Evolutionary conservation across 2,888 invertebrate genomes (phyloP).

Genomic region (Hirudinaria manillensis): DNA sequence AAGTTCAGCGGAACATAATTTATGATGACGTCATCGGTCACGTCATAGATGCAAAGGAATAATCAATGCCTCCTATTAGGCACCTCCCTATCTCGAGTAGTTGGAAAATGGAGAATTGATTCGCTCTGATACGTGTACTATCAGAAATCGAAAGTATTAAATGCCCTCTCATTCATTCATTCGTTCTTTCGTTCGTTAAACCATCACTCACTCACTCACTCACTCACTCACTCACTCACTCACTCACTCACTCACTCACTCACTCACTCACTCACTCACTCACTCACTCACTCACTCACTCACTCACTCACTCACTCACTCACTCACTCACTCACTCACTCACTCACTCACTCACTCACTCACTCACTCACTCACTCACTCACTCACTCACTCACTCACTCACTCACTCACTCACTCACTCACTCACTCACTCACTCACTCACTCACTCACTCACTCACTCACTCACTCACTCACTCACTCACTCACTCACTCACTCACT

Average conservation of each 20-base stretch:
- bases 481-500: background rate
- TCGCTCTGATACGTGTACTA: too few relatives aligned
- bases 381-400: background rate
- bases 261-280: background rate
- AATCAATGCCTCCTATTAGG: slow-evolving; percentile 5
- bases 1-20: background rate
- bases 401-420: background rate
- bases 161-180: background rate
- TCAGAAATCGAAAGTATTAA: background rate
- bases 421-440: background rate
- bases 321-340: background rate
- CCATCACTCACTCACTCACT: background rate
- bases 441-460: background rate
- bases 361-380: background rate
- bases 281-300: background rate
- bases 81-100: too few relatives aligned
- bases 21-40: background rate
- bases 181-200: background rate
- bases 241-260: background rate
- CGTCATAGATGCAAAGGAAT: background rate
- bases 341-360: background rate
- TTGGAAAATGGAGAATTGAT: too few relatives aligned
- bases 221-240: background rate
- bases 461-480: background rate
- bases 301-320: background rate